These are phyloP conservation scores for Ceyx melanurus DNA, from an alignment of 2,113 vertebrate species.

Conservation along the genomic window DNA sequence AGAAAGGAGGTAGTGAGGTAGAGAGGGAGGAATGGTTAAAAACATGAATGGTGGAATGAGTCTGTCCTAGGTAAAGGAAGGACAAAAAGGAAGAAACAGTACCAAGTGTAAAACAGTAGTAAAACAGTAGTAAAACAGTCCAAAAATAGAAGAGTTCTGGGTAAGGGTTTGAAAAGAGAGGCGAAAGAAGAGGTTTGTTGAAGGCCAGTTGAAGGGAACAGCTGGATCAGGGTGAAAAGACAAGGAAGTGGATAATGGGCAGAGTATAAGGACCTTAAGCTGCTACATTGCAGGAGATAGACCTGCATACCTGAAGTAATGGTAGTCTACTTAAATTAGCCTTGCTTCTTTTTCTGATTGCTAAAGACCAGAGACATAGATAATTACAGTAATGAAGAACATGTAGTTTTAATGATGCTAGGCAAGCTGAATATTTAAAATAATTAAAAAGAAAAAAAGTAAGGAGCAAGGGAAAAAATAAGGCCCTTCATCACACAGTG, in stretches of 20 bases:
- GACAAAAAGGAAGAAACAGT: neutral
- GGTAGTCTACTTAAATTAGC: neutral
- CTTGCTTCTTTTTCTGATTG: neutral
- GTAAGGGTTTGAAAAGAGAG: neutral
- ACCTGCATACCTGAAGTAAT: neutral
- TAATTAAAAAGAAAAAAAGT: neutral
- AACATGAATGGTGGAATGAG: neutral
- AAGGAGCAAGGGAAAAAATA: neutral
- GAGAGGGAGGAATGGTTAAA: neutral
- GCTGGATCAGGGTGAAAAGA: neutral
- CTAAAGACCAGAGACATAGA: neutral
- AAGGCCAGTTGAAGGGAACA: neutral
- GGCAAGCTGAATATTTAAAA: neutral
- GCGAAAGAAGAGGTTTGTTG: neutral
- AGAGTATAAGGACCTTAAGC: neutral
- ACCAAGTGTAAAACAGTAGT: neutral
- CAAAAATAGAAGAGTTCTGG: neutral
- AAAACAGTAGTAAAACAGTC: neutral
- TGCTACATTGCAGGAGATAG: rapidly evolving
- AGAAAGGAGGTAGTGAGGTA: neutral
- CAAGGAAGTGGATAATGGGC: neutral
- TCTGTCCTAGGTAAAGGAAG: neutral
- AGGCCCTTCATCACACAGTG: neutral
- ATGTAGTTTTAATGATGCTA: neutral
- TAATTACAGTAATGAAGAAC: neutral